phyloP scores from a whole-genome alignment of 1,140 invertebrate genomes.

The Oppia nitens region DNA sequence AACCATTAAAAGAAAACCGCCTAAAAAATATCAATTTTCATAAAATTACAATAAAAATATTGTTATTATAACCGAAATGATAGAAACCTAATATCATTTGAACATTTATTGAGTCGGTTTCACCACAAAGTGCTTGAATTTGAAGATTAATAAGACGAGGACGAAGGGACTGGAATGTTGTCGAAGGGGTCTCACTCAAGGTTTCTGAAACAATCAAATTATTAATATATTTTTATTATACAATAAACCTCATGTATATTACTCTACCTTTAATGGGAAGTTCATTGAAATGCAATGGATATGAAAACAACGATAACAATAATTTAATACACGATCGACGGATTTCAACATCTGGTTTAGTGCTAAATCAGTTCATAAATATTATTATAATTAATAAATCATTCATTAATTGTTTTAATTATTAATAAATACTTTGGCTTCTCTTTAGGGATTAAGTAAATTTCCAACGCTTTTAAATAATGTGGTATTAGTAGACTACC shows the following conservation, averaged over 20 bases:
- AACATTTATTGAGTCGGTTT: conserved; percentile 67
- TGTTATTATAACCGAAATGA: not conserved
- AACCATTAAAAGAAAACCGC: conserved; percentile 39
- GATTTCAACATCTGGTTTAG: conserved; percentile 49
- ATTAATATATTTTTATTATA: not conserved
- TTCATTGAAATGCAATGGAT: conserved; percentile 69
- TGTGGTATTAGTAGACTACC: conserved; percentile 74
- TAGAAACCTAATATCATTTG: conserved; percentile 56
- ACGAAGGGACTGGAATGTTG: conserved; percentile 62
- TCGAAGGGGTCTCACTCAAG: conserved; percentile 21
- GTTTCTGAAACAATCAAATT: conserved; percentile 22
- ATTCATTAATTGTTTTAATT: not conserved
- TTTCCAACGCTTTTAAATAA: conserved; percentile 70
- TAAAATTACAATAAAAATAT: not conserved
- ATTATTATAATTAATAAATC: conserved; percentile 3
- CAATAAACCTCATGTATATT: conserved; percentile 1
- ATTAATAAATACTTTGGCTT: conserved; percentile 8
- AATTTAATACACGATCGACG: conserved; percentile 75
- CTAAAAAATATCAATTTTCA: no score
- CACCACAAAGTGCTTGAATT: conserved; percentile 65
- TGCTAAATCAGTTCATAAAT: conserved; percentile 2
- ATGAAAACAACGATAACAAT: conserved; percentile 64
- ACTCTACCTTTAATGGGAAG: conserved; percentile 37
- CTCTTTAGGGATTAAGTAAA: conserved; percentile 39
- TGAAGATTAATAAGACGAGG: conserved; percentile 63